Evolutionary conservation across 2,888 invertebrate species (phyloP), one percentile per base, ranked within the genome.

Genomic region (Anodontia alba): DNA sequence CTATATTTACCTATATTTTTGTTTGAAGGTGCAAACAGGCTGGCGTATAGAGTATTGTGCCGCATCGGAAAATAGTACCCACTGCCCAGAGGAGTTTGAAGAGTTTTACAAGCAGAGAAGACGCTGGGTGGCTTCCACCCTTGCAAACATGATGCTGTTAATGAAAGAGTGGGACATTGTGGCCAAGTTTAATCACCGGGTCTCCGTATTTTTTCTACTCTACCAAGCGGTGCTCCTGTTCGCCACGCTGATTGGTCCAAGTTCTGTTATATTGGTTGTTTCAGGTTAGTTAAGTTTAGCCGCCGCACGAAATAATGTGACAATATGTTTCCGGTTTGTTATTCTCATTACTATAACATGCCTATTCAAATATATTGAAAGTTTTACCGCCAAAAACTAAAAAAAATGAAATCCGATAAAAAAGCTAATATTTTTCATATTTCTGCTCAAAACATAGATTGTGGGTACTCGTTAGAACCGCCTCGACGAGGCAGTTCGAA

Each of bases 41-140:
- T 93, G 93, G 93, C 76, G 93, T 7, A 91, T 93, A 23, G 93
- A 93, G 73, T 93, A 93, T 80, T 93, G 93, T 77, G 93, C 93
- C 0, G 92, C 92, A 0, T 90, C 93, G 15, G 89, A 89, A 68
- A 91, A 92, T 86, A 86, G 89, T 69, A 93, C 93, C 0, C 90
- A 91, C 75, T 93, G 92, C 79, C 93, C 93, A 0, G 90, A 90
- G 57, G 90, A 92, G 15, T 93, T 93, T 86, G 93, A 93, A 54
- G 93, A 93, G 78, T 93, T 93, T 82, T 93, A 90, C 87, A 93
- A 93, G 81, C 93, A 93, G 76, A 70, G 93, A 42, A 73, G 93
- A 15, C 84, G 93, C 12, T 93, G 93, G 93, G 89, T 93, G 1
- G 93, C 91, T 0, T 93, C 93, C 0, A 93, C 93, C 0, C 73